A percentile compares a stretch with the other conserved stretches of the same genome.
These are phyloP conservation scores for Seriola rivoliana DNA, from an alignment of 2,113 vertebrate species.

Conservation along the genomic window DNA sequence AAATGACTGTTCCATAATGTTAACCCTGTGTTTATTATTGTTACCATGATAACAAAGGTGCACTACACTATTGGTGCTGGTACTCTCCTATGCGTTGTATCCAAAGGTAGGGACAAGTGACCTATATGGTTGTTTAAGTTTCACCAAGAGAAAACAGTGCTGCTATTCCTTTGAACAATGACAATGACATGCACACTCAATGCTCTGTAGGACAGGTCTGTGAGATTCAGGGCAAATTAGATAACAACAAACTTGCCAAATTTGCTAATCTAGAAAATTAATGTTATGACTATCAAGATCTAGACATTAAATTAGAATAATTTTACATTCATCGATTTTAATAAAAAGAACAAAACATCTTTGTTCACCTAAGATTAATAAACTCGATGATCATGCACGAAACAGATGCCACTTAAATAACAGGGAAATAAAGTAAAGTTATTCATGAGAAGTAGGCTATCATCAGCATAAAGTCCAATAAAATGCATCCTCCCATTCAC, in stretches of 20 bases:
- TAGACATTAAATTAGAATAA: background rate
- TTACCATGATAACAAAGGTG: too few species aligned
- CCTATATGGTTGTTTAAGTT: too few species aligned
- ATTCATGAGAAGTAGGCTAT: background rate
- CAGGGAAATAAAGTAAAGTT: background rate
- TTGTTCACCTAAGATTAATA: background rate
- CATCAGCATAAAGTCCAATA: background rate
- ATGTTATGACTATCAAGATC: background rate
- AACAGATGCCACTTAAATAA: background rate
- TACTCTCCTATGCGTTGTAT: too few species aligned
- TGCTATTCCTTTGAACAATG: background rate
- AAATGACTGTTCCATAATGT: too few species aligned
- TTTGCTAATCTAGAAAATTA: background rate
- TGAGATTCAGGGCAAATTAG: background rate
- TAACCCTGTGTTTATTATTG: too few species aligned
- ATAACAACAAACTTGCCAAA: background rate
- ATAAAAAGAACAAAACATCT: background rate
- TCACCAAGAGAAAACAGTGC: background rate
- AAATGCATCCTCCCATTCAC: background rate
- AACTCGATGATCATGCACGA: background rate
- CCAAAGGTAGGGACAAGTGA: too few species aligned
- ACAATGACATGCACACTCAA: background rate
- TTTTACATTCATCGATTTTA: background rate
- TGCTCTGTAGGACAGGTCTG: background rate
- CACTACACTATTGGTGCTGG: too few species aligned